phyloP scores from a whole-genome alignment of 1,140 invertebrate genomes.

The Trichonephila clavata region DNA sequence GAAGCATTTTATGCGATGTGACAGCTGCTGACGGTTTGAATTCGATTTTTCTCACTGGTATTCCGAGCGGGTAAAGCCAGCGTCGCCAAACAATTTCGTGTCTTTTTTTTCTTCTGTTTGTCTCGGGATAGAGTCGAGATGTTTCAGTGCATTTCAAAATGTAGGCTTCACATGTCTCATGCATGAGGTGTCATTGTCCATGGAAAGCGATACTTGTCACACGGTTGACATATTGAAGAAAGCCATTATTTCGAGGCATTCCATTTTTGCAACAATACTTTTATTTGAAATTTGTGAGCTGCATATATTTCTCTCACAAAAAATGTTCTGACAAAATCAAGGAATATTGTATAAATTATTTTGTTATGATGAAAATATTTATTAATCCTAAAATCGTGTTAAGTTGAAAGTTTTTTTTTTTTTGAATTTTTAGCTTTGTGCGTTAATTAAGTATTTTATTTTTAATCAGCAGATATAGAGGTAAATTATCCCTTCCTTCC shows the following conservation, averaged over 20 bases:
- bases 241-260: background rate
- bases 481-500: too few relatives aligned
- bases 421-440: too few relatives aligned
- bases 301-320: too few relatives aligned
- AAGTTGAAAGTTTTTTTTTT: background rate
- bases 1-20: slow-evolving; percentile 43
- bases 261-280: background rate
- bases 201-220: background rate
- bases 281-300: too few relatives aligned
- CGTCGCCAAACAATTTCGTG: background rate
- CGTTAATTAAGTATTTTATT: too few relatives aligned
- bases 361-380: too few relatives aligned
- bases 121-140: background rate
- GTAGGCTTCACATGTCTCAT: background rate
- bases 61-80: background rate
- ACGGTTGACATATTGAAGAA: background rate
- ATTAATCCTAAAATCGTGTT: background rate
- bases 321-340: too few relatives aligned
- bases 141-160: background rate
- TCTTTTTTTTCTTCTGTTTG: background rate
- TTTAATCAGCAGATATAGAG: too few relatives aligned
- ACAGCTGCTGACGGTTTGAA: slow-evolving; percentile 36
- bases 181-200: background rate
- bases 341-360: background rate
- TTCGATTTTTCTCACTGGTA: slow-evolving; percentile 27